Evolutionary conservation across 2,797 vertebrate genomes (phyloP), one percentile per base, ranked within the genome.

Genomic region (Ibycter americanus): DNA sequence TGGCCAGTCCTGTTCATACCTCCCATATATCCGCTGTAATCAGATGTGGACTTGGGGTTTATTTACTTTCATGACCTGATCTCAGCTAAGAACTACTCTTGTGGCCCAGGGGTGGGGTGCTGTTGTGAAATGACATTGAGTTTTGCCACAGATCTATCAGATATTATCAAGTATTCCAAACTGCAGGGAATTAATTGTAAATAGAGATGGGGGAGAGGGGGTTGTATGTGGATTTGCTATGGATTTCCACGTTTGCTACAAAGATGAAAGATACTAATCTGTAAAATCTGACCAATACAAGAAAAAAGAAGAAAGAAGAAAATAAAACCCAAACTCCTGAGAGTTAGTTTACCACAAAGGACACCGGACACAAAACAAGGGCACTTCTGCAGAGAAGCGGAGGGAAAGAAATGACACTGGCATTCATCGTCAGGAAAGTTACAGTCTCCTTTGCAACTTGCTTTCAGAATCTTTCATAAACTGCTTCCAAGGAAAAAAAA

Each of bases 1-100:
- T 98, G 98, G 97, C 94, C 96, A 94, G 76, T 93, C 90, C 93
- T 72, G 32, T 96, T 96, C 95, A 94, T 56, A 93, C 31, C 66
- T 96, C 90, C 86, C 93, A 95, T 96, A 83, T 95, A 98, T 98
- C 95, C 98, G 91, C 82, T 96, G 73, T 94, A 95, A 97, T 96
- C 95, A 97, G 95, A 83, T 73, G 55, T 90, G 80, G 87, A 68
- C 85, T 92, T 74, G 87, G 76, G 55, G 36, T 91, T 95, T 96
- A 87, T 95, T 97, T 96, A 83, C 73, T 89, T 93, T 54, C 80
- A 61, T 40, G 74, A 84, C 81, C 97, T 92, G 31, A 11, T 94
- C 67, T 93, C 83, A 83, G 74, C 93, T 95, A 89, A 80, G 55
- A 96, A 82, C 25, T 8, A 13, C 78, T 95, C 68, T 85, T 12